phyloP scores from a whole-genome alignment of 2,797 vertebrate genomes.

The Phoxinus dragarum region DNA sequence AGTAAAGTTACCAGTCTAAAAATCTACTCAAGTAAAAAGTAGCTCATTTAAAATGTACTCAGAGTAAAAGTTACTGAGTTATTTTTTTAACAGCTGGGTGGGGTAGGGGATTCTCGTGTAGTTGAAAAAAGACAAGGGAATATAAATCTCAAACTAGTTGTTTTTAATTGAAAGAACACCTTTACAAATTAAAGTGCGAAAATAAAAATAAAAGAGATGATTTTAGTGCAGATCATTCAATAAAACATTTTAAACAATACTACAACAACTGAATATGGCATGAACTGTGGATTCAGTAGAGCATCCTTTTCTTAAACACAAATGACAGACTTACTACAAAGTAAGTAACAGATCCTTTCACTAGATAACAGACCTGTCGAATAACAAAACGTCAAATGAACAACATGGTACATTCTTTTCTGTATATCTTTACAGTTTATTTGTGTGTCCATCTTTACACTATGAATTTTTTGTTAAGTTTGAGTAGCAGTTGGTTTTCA shows the following conservation, averaged over 20 bases:
- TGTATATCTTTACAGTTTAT: not conserved
- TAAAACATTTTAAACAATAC: not conserved
- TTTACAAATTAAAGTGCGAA: not conserved
- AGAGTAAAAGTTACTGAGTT: too few species aligned
- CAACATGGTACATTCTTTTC: not conserved
- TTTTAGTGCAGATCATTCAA: not conserved
- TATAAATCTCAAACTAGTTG: not conserved
- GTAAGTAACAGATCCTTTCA: too few species aligned
- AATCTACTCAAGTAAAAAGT: too few species aligned
- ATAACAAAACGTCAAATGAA: not conserved
- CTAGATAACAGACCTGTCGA: not conserved
- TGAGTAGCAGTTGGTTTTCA: constrained; percentile 18
- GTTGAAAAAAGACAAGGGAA: not conserved
- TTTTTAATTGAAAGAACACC: constrained; percentile 4
- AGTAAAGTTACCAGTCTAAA: too few species aligned
- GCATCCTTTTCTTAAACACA: not conserved
- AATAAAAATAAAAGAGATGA: not conserved
- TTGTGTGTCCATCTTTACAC: not conserved
- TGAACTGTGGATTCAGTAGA: not conserved
- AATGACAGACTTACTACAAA: not conserved
- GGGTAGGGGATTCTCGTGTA: not conserved
- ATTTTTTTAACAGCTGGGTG: too few species aligned
- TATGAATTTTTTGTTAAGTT: constrained; percentile 12
- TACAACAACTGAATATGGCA: not conserved
- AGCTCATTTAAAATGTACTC: too few species aligned